Percentiles rank a stretch among this genome's conserved stretches.
Conservation (phyloP, 2,113 vertebrate species). For the Pipra filicauda region DNA sequence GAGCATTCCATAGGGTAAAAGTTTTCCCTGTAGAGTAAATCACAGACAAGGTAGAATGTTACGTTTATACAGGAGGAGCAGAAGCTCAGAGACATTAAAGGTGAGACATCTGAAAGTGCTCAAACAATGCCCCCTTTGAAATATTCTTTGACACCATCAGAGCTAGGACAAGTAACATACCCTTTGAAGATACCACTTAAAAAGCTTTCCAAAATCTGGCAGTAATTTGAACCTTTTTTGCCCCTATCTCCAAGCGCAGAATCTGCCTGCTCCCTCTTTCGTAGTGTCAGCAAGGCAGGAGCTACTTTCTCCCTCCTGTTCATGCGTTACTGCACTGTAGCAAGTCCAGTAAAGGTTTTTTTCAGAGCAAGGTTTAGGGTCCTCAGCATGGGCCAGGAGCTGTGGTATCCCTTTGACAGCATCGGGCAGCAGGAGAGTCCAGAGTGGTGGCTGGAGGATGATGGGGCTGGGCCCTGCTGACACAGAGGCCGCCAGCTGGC, state of each 20-base stretch:
- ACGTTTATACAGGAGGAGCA: background rate
- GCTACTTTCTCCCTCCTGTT: background rate
- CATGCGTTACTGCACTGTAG: background rate
- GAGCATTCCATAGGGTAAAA: background rate
- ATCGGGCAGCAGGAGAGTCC: accelerated
- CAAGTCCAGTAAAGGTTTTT: background rate
- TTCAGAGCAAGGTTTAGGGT: background rate
- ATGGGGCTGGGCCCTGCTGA: background rate
- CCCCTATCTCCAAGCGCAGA: background rate
- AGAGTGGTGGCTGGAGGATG: background rate
- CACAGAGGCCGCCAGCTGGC: background rate
- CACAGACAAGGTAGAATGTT: background rate
- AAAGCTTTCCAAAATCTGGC: conserved; percentile 47
- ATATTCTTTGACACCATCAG: conserved; percentile 47
- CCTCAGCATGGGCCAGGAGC: background rate
- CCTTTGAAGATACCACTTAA: conserved; percentile 45
- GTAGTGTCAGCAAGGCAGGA: background rate
- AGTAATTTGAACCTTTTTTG: conserved; percentile 30
- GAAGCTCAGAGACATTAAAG: conserved; percentile 20
- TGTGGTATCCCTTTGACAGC: background rate
- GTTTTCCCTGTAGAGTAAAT: background rate
- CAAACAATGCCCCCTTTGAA: conserved; percentile 30
- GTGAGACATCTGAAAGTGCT: conserved; percentile 44
- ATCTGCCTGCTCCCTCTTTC: background rate
- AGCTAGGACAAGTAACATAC: conserved; percentile 1